Percentiles rank a stretch among this genome's conserved stretches.
phyloP scores from a whole-genome alignment of 2,113 vertebrate genomes.

The Actinemys pallida region DNA sequence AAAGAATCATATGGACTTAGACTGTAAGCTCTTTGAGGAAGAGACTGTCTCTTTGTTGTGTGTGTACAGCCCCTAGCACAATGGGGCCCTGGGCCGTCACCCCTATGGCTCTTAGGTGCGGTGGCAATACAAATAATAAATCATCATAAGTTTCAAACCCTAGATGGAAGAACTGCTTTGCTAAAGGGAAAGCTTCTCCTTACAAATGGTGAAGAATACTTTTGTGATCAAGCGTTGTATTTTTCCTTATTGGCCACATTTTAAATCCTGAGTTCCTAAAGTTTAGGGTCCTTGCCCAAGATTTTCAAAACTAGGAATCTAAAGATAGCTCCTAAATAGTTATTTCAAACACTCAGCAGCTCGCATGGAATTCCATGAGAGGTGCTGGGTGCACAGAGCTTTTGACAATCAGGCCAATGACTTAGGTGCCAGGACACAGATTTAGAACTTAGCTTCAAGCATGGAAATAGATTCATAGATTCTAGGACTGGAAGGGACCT shows the following conservation, averaged over 20 bases:
- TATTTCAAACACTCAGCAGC: background rate
- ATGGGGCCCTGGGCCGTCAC: background rate
- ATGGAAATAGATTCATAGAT: background rate
- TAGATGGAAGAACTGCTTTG: background rate
- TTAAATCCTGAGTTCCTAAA: background rate
- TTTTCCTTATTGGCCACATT: background rate
- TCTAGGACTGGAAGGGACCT: too few relatives aligned
- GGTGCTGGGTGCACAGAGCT: background rate
- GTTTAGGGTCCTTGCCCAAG: background rate
- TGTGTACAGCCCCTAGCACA: background rate
- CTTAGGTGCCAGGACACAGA: background rate
- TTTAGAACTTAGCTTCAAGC: background rate
- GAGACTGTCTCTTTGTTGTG: background rate
- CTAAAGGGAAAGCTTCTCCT: background rate
- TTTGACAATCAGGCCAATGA: background rate
- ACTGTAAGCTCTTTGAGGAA: background rate
- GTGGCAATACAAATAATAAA: background rate
- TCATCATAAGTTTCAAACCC: background rate
- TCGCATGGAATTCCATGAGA: fast-evolving
- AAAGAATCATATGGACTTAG: background rate
- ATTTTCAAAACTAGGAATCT: background rate
- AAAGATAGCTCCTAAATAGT: background rate
- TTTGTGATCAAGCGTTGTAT: background rate
- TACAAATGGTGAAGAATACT: background rate
- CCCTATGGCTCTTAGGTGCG: background rate